Base-by-base conservation (phyloP, 2,888 invertebrate species). In the Acanthosepion pharaonis region DNA sequence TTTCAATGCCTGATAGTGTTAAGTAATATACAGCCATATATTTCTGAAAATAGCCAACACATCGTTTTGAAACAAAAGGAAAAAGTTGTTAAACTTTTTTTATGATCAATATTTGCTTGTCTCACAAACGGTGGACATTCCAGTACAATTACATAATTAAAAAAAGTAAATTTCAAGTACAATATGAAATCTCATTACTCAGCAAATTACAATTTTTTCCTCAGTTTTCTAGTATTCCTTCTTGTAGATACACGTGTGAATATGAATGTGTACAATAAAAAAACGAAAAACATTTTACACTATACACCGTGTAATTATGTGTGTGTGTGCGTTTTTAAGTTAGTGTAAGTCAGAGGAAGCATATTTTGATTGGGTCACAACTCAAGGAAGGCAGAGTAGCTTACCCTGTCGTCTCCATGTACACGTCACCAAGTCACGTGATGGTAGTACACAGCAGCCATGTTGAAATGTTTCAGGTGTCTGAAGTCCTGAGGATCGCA, bases 361-460 rank as follows among this genome's bases (percentile, higher is more conserved):
- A 25, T 64, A 64, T 64, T 64, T 28, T 64, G 64, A 78, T 78
- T 78, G 78, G n/a, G 78, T 78, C 78, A 78, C n/a, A 18, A 78
- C n/a, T 78, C n/a, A n/a, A 78, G 78, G 78, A 78, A 78, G n/a
- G n/a, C 78, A 78, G 78, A 78, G 78, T 78, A 78, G n/a, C n/a
- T n/a, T 78, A n/a, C 78, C 78, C 78, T 78, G 78, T 78, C 78
- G 78, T 78, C 78, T 78, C 78, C 78, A 78, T 78, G 78, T 49
- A 96, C 96, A 96, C 96, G 97, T 97, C 96, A 96, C 95, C 96
- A 95, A 95, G 96, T 97, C 97, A 97, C 96, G 96, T 97, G 97
- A 78, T n/a, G n/a, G 96, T 95, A 95, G 0, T 95, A 95, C 95
- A 95, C 95, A 96, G 96, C 96, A 96, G 96, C 96, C 97, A 96